phyloP scores from a whole-genome alignment of 2,113 vertebrate species.

The Myotis davidii region DNA sequence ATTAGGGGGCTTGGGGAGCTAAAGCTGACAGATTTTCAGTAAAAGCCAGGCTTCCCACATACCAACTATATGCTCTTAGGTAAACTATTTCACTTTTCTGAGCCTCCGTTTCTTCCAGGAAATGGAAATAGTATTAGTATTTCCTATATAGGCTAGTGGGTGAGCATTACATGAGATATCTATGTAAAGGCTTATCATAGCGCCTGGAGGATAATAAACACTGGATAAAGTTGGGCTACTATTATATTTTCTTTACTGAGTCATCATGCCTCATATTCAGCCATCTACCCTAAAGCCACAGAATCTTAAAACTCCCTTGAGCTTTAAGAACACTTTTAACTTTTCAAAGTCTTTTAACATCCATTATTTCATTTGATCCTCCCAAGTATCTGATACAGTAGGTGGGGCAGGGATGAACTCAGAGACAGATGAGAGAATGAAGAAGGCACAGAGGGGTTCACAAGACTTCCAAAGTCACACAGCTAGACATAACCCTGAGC shows the following conservation, averaged over 20 bases:
- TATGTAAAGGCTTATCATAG: background rate
- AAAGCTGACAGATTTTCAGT: constrained; percentile 2
- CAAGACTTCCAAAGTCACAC: background rate
- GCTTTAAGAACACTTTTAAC: constrained; percentile 39
- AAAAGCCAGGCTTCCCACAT: background rate
- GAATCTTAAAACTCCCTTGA: background rate
- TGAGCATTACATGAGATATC: background rate
- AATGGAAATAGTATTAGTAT: background rate
- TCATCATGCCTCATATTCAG: background rate
- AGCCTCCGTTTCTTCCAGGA: background rate
- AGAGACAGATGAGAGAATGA: background rate
- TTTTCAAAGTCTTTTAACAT: constrained; percentile 52
- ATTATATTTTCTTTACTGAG: background rate
- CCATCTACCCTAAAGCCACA: background rate
- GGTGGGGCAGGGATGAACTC: background rate
- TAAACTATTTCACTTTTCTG: background rate
- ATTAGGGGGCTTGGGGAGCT: background rate
- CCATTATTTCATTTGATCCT: constrained; percentile 33
- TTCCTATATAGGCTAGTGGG: background rate
- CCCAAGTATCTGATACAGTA: background rate
- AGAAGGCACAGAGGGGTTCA: constrained; percentile 9
- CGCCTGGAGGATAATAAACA: background rate
- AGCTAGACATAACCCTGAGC: background rate
- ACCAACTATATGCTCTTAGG: background rate
- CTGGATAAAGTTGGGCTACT: background rate